Conservation (phyloP, 2,113 vertebrate species). For the Erythrocercus mccallii region DNA sequence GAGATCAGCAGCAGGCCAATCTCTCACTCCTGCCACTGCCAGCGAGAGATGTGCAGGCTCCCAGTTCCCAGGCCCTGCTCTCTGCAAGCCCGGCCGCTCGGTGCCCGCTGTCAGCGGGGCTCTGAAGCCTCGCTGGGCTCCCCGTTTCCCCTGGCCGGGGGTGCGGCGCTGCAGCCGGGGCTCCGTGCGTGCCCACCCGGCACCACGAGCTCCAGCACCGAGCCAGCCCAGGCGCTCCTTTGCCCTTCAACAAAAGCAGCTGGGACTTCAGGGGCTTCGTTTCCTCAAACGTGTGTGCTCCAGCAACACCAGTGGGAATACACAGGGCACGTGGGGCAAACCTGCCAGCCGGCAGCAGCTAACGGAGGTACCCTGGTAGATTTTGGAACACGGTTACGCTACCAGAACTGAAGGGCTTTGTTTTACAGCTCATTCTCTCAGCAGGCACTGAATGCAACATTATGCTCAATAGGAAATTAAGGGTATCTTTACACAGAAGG, state of each 20-base stretch:
- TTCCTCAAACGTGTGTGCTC: fast-evolving
- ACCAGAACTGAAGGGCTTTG: not conserved
- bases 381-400: fast-evolving
- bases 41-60: not conserved
- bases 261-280: not conserved
- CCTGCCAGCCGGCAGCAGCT: not conserved
- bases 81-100: not conserved
- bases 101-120: not conserved
- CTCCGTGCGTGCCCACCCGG: fast-evolving
- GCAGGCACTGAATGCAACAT: not conserved
- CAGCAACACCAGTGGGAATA: fast-evolving
- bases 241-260: not conserved
- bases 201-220: fast-evolving
- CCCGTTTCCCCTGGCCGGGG: not conserved
- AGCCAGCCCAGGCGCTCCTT: not conserved
- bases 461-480: not conserved
- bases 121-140: not conserved
- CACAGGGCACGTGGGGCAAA: not conserved
- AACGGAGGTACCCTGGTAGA: fast-evolving
- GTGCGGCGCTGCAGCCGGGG: not conserved
- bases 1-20: not conserved
- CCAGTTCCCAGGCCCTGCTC: fast-evolving
- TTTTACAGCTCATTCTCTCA: not conserved
- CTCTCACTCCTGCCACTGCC: not conserved
- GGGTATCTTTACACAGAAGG: not conserved